phyloP scores from a whole-genome alignment of 2,797 vertebrate genomes.

The Enteromius radiatus region DNA sequence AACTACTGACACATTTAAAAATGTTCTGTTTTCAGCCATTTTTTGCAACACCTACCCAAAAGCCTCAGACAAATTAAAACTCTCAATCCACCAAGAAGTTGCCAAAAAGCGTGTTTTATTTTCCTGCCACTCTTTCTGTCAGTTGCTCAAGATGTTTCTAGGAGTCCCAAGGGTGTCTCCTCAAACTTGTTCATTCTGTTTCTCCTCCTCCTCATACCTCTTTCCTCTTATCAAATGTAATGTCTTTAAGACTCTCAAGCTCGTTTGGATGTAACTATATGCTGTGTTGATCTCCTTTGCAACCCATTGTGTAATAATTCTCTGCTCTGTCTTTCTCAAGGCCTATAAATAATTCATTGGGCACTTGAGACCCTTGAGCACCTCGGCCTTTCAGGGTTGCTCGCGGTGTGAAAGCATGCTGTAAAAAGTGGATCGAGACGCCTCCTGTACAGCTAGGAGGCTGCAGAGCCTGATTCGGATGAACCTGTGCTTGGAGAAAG shows the following conservation, averaged over 20 bases:
- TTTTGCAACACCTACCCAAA: constrained; percentile 40
- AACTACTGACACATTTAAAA: constrained; percentile 39
- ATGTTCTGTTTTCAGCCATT: constrained; percentile 15
- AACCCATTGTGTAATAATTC: constrained; percentile 60
- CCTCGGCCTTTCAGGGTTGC: constrained; percentile 72
- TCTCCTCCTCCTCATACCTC: constrained; percentile 22
- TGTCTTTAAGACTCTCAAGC: constrained; percentile 58
- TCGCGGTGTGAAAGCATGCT: constrained; percentile 57
- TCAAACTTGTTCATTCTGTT: constrained; percentile 44
- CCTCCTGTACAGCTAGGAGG: constrained; percentile 15
- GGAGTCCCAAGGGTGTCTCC: constrained; percentile 43
- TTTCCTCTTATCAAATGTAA: constrained; percentile 39
- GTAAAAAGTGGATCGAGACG: constrained; percentile 53
- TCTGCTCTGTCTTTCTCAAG: constrained; percentile 61
- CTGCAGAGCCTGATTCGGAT: constrained; percentile 20
- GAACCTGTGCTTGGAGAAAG: constrained; percentile 16
- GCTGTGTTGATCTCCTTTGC: constrained; percentile 71
- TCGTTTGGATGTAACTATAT: constrained; percentile 71
- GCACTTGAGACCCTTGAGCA: constrained; percentile 74
- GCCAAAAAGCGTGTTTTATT: constrained; percentile 32
- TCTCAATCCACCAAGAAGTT: constrained; percentile 34
- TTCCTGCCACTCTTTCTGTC: constrained; percentile 49
- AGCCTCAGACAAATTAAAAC: constrained; percentile 36
- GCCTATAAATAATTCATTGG: constrained; percentile 79
- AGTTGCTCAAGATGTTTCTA: constrained; percentile 40